phyloP scores from a whole-genome alignment of 2,113 vertebrate genomes.

The Pandion haliaetus region DNA sequence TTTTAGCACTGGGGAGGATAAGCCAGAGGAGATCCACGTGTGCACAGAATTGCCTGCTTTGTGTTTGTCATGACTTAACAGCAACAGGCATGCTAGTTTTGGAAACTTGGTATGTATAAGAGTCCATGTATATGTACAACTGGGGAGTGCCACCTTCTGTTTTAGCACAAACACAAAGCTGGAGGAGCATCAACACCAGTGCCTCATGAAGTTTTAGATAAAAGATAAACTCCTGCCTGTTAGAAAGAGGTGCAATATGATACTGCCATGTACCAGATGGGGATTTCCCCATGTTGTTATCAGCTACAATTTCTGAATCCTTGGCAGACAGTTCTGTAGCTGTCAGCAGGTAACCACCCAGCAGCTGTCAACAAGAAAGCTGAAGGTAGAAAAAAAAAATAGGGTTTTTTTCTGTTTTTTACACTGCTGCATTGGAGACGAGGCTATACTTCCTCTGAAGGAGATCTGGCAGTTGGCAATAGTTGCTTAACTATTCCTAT shows the following conservation, averaged over 20 bases:
- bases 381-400: background rate
- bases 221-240: background rate
- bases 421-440: background rate
- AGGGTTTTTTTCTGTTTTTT: background rate
- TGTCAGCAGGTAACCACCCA: background rate
- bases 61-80: background rate
- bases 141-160: background rate
- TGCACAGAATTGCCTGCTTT: background rate
- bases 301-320: background rate
- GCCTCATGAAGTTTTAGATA: background rate
- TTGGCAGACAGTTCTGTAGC: background rate
- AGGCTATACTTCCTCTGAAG: background rate
- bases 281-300: background rate
- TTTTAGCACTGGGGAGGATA: background rate
- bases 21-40: background rate
- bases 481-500: background rate
- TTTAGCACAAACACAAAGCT: background rate
- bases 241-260: background rate
- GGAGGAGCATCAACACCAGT: background rate
- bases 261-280: background rate
- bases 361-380: background rate
- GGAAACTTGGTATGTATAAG: background rate
- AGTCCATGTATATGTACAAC: background rate
- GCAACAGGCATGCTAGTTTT: background rate
- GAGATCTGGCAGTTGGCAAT: background rate